Conservation (phyloP, 2,888 invertebrate genomes). For the Acronicta aceris region DNA sequence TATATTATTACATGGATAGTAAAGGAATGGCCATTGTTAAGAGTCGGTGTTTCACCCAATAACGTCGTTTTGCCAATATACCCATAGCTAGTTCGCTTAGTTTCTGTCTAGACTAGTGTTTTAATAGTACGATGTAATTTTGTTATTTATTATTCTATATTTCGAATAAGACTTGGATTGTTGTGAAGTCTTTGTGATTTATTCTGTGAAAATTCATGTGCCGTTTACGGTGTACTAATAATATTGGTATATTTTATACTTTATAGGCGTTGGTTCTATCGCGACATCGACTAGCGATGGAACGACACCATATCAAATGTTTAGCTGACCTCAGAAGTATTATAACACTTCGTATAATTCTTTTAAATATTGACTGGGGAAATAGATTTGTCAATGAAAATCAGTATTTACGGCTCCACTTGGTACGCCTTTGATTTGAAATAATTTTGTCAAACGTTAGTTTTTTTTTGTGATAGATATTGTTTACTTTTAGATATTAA, state of each 20-base stretch:
- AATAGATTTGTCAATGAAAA: constrained; percentile 51
- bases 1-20: constrained; percentile 46
- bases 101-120: constrained; percentile 80
- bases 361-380: constrained; percentile 41
- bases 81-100: constrained; percentile 78
- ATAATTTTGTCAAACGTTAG: constrained; percentile 66
- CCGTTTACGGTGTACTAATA: constrained; percentile 45
- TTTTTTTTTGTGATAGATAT: constrained; percentile 81
- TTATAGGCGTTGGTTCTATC: constrained; percentile 24
- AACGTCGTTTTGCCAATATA: constrained; percentile 72
- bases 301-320: constrained; percentile 33
- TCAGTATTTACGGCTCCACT: constrained; percentile 66
- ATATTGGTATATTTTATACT: constrained; percentile 54
- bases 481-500: constrained; percentile 77
- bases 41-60: constrained; percentile 44
- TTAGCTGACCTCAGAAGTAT: constrained; percentile 41
- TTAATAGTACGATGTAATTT: constrained; percentile 78
- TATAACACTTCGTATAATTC: constrained; percentile 34
- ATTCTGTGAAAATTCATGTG: constrained; percentile 70
- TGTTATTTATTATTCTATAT: constrained; percentile 88
- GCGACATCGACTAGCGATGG: constrained; percentile 12
- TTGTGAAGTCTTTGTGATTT: constrained; percentile 78
- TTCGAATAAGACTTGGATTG: constrained; percentile 83
- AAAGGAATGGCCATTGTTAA: constrained; percentile 47
- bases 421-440: constrained; percentile 57